phyloP scores from a whole-genome alignment of 2,113 vertebrate genomes.

The Accipiter virgatus region DNA sequence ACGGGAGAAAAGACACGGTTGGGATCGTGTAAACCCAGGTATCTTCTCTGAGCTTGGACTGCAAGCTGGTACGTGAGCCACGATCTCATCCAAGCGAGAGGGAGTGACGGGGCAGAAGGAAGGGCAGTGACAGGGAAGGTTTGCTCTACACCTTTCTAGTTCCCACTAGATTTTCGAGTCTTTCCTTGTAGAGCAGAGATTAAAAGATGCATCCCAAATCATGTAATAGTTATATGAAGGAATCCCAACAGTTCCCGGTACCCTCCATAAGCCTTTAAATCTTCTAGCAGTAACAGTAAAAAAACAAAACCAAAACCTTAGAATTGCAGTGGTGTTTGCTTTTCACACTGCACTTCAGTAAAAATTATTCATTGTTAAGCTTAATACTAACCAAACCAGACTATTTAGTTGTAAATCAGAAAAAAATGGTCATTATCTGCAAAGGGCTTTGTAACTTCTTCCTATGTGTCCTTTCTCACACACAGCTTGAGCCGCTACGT shows the following conservation, averaged over 20 bases:
- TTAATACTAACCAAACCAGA: not conserved
- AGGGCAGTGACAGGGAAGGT: not conserved
- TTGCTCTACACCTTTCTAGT: not conserved
- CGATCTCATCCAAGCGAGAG: not conserved
- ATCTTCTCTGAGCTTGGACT: not conserved
- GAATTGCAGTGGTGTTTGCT: not conserved
- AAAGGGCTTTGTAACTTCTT: not conserved
- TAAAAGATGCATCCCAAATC: not conserved
- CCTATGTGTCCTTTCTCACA: not conserved
- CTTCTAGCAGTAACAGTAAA: not conserved
- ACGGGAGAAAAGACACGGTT: accelerated
- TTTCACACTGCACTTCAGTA: not conserved
- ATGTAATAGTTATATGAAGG: not conserved
- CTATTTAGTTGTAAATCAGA: not conserved
- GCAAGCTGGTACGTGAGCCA: accelerated
- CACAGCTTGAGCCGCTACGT: not conserved
- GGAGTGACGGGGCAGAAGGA: not conserved
- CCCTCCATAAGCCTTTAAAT: not conserved
- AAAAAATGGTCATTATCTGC: not conserved
- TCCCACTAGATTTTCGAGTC: not conserved
- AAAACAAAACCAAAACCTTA: not conserved
- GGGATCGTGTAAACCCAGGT: not conserved
- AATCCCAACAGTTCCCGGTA: not conserved
- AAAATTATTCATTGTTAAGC: not conserved
- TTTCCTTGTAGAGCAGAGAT: not conserved